Evolutionary conservation across 2,888 invertebrate genomes (phyloP).

Genomic region (Antheraea assamensis): DNA sequence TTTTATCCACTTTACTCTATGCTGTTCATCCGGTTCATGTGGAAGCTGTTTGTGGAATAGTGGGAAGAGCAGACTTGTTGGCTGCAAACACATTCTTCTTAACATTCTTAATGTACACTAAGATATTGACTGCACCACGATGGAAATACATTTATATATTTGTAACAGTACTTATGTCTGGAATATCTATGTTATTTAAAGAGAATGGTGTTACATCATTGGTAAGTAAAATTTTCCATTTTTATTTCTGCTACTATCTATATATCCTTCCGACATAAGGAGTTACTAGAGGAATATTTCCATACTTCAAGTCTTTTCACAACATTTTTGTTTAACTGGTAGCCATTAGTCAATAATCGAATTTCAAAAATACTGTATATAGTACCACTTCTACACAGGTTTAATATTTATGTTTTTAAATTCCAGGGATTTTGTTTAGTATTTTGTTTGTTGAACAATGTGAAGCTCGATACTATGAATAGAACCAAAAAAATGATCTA

Average conservation of each 20-base stretch:
- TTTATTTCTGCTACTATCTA: not conserved
- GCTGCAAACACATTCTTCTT: constrained; percentile 89
- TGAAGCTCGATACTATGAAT: constrained; percentile 35
- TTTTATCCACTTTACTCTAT: constrained; percentile 89
- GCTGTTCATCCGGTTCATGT: constrained; percentile 96
- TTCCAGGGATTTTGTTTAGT: constrained; percentile 83
- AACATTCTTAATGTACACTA: constrained; percentile 86
- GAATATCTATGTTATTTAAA: constrained; percentile 92
- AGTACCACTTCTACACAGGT: no score
- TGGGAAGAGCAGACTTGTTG: constrained; percentile 95
- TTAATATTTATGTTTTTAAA: not conserved
- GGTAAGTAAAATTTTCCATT: constrained; percentile 74
- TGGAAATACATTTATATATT: constrained; percentile 44
- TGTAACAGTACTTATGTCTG: constrained; percentile 70
- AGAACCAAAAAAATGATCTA: constrained; percentile 20
- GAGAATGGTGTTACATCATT: constrained; percentile 96
- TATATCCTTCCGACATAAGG: no score
- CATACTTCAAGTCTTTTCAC: no score
- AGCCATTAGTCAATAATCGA: no score
- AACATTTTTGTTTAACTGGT: no score
- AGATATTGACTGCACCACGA: constrained; percentile 39
- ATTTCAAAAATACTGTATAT: no score
- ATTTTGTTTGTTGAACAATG: constrained; percentile 83
- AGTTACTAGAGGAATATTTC: no score
- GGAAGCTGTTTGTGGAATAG: constrained; percentile 95